These are phyloP conservation scores for Antigone vipio DNA, from an alignment of 2,113 vertebrate species.

Conservation along the genomic window DNA sequence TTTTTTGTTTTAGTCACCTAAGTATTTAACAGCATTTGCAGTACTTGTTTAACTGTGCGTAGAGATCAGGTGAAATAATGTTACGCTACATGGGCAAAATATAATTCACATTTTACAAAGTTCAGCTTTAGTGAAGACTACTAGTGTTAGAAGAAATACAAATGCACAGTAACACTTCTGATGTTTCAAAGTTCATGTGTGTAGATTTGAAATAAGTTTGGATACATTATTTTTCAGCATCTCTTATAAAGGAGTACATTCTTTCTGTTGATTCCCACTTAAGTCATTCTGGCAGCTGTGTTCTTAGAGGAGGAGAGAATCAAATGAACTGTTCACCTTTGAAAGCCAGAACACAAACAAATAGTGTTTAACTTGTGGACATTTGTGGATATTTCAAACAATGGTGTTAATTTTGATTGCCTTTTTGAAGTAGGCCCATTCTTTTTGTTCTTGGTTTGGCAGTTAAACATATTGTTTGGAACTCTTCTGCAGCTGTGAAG, in stretches of 20 bases:
- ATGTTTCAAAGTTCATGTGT: not conserved
- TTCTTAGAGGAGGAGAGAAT: not conserved
- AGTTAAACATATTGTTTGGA: not conserved
- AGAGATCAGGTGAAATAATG: not conserved
- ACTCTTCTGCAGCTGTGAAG: conserved; percentile 23
- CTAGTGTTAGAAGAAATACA: not conserved
- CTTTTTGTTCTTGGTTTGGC: not conserved
- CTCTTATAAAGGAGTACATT: not conserved
- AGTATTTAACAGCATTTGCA: not conserved
- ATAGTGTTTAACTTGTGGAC: not conserved
- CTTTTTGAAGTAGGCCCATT: conserved; percentile 13
- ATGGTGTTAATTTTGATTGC: conserved; percentile 5
- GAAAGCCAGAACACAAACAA: conserved; percentile 12
- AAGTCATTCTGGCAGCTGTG: not conserved
- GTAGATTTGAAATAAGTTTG: not conserved
- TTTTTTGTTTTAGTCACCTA: not conserved
- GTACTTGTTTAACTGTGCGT: not conserved
- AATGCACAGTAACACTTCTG: not conserved
- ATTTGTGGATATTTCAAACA: not conserved
- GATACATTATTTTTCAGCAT: not conserved
- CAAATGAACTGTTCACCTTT: not conserved
- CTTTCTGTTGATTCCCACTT: not conserved
- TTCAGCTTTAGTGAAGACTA: not conserved
- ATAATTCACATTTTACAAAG: not conserved
- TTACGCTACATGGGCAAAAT: not conserved